phyloP scores from a whole-genome alignment of 2,113 vertebrate genomes.

The Ctenomys sociabilis region DNA sequence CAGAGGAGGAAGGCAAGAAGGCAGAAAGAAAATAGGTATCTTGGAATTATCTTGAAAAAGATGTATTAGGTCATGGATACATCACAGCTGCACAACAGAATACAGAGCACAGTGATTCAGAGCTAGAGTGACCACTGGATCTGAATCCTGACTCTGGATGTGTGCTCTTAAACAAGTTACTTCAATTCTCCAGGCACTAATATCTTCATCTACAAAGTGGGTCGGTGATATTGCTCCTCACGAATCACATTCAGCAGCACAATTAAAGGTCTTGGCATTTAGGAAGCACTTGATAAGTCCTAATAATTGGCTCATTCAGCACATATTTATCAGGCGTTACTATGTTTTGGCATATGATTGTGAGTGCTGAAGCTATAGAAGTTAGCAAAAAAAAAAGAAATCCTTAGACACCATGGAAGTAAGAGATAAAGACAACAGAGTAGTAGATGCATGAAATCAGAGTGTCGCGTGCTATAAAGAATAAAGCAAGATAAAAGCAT shows the following conservation, averaged over 20 bases:
- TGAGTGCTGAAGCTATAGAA: constrained; percentile 28
- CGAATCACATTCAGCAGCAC: neutral
- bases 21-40: neutral
- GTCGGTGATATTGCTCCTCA: neutral
- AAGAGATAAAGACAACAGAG: neutral
- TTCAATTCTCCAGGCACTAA: constrained; percentile 1
- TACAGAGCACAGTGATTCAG: neutral
- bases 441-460: neutral
- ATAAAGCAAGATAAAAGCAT: neutral
- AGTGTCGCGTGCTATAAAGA: neutral
- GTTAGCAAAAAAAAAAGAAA: neutral
- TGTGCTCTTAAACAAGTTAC: neutral
- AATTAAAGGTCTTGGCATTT: neutral
- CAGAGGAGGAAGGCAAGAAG: neutral
- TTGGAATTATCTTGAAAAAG: neutral
- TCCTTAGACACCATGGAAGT: neutral
- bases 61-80: neutral
- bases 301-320: neutral
- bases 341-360: neutral
- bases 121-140: neutral
- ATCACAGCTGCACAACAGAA: neutral
- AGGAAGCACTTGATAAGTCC: constrained; percentile 23
- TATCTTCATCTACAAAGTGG: neutral
- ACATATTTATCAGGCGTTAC: neutral
- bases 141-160: neutral